Conservation (phyloP, 2,797 vertebrate genomes). For the Microcaecilia unicolor region DNA sequence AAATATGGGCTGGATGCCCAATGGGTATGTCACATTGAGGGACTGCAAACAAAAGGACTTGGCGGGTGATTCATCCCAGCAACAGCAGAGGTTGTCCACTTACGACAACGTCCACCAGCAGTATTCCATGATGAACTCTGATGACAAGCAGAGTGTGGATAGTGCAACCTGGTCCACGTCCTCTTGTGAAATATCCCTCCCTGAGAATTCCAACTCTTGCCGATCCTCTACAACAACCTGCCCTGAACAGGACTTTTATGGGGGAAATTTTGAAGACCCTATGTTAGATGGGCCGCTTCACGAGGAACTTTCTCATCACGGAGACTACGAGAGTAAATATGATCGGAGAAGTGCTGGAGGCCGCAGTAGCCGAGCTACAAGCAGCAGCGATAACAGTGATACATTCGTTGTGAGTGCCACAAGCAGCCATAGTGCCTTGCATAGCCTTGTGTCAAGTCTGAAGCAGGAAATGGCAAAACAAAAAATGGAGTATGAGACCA, state of each 20-base stretch:
- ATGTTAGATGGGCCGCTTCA: slow-evolving; percentile 60
- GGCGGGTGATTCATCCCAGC: slow-evolving; percentile 48
- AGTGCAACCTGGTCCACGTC: slow-evolving; percentile 97
- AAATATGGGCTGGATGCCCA: slow-evolving; percentile 67
- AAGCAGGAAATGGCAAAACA: slow-evolving; percentile 96
- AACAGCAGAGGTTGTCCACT: slow-evolving; percentile 90
- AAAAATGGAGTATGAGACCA: slow-evolving; percentile 86
- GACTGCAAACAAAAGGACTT: slow-evolving; percentile 69
- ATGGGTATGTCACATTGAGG: slow-evolving; percentile 75
- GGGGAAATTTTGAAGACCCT: slow-evolving; percentile 73
- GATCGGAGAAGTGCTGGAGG: slow-evolving; percentile 55
- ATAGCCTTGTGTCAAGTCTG: slow-evolving; percentile 88
- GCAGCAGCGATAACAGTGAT: slow-evolving; percentile 83
- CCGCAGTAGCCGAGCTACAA: slow-evolving; percentile 71
- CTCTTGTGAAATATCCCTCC: slow-evolving; percentile 94
- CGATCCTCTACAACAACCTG: slow-evolving; percentile 95
- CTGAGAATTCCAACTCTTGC: slow-evolving; percentile 88
- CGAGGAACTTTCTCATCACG: slow-evolving; percentile 48
- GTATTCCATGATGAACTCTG: slow-evolving; percentile 65
- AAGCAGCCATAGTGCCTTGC: slow-evolving; percentile 81
- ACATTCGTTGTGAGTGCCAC: slow-evolving; percentile 59
- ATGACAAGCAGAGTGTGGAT: slow-evolving; percentile 95
- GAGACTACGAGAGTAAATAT: slow-evolving; percentile 57
- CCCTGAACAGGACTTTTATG: slow-evolving; percentile 88
- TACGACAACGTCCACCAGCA: slow-evolving; percentile 96